A percentile compares a stretch with the other conserved stretches of the same genome.
phyloP scores from a whole-genome alignment of 2,797 vertebrate species.

The Gallinago solitaria region DNA sequence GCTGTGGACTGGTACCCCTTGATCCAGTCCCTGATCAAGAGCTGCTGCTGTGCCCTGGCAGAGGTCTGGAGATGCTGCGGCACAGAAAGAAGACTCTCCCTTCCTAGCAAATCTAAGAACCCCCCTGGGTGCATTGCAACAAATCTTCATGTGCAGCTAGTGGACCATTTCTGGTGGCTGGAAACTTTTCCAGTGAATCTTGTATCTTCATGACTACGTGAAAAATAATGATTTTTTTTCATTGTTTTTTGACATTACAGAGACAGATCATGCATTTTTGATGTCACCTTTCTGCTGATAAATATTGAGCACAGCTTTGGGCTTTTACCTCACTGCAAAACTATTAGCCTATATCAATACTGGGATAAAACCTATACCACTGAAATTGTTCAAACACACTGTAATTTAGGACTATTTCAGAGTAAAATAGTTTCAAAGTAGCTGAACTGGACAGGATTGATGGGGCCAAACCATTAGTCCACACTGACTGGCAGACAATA shows the following conservation, averaged over 20 bases:
- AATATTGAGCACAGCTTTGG: neutral
- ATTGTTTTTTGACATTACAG: neutral
- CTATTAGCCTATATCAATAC: neutral
- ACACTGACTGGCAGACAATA: neutral
- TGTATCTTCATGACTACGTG: neutral
- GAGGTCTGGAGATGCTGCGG: neutral
- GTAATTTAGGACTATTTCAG: neutral
- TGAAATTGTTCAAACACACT: neutral
- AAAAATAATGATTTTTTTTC: neutral
- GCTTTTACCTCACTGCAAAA: neutral
- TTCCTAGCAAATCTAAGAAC: neutral
- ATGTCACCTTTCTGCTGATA: neutral
- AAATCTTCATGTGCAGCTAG: neutral
- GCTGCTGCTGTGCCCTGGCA: neutral
- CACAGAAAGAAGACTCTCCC: neutral
- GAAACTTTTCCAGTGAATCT: neutral
- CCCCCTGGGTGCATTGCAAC: rapidly evolving
- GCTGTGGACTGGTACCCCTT: neutral
- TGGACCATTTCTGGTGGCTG: neutral
- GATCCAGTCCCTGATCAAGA: neutral
- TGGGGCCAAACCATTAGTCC: neutral
- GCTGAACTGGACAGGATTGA: neutral
- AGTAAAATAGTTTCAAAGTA: neutral
- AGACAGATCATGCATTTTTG: neutral
- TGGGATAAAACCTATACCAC: neutral